Evolutionary conservation across 2,888 invertebrate genomes (phyloP), one percentile per base, ranked within the genome.

Genomic region (Drosophila macrospina): DNA sequence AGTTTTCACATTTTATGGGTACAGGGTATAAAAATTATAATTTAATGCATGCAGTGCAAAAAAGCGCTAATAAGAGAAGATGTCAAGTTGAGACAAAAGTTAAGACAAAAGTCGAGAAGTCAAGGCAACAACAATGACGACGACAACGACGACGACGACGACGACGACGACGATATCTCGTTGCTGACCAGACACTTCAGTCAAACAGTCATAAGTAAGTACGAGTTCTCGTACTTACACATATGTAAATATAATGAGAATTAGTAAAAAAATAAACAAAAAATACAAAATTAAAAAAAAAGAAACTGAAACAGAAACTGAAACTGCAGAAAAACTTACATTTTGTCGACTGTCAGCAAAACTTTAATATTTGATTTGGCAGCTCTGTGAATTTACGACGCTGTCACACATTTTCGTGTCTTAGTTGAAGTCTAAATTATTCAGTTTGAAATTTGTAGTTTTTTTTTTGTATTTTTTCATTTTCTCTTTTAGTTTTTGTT

Each of bases 31-130:
- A 84, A 80, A 59, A 68, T 64, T 64, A 81, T 76, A 76, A 76
- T 73, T 85, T 71, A 85, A 71, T 85, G 71, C 76, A 85, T 68
- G 74, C 70, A 74, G 61, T 79, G 70, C 67, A 28, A 45, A 59
- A 54, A 60, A 45, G 54, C 55, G 60, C 63, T 82, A 77, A 69
- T 71, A 71, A 56, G 83, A 68, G 66, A 69, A 83, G 80, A 88
- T 88, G 88, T 83, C 83, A 83, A 84, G 80, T 67, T 67, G 68
- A 82, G 85, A 72, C 88, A 88, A 83, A 85, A 87, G 83, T 83
- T 83, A 77, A 86, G 78, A 72, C 88, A 86, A 88, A 86, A 88
- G 83, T 84, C 86, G 55, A 83, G 86, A 77, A 71, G 73, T 73
- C 73, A 77, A 78, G 63, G 68, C 63, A 56, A 44, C 67, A 55